These are phyloP conservation scores for Perca flavescens DNA, from an alignment of 2,113 vertebrate genomes.

Conservation along the genomic window DNA sequence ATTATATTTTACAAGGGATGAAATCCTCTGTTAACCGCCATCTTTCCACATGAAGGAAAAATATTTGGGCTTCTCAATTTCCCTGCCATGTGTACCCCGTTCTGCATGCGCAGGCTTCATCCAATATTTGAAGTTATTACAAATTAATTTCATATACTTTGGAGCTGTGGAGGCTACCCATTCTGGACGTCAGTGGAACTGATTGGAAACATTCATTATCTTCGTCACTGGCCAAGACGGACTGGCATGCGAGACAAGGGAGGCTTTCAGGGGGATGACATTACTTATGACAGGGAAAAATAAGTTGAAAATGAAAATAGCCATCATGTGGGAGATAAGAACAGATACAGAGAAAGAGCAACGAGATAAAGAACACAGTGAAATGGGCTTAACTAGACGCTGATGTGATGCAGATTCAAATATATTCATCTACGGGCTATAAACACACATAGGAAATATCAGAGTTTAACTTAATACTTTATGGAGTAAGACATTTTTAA, in stretches of 20 bases:
- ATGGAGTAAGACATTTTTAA: neutral
- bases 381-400: neutral
- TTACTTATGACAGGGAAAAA: constrained; percentile 30
- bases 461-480: neutral
- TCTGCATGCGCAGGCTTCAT: constrained; percentile 45
- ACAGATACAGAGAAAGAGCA: neutral
- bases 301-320: constrained; percentile 25
- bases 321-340: neutral
- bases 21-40: constrained; percentile 70
- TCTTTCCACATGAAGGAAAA: constrained; percentile 59
- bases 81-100: constrained; percentile 31
- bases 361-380: neutral
- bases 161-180: constrained; percentile 36
- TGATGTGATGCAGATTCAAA: neutral
- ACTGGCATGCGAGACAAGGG: neutral
- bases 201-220: constrained; percentile 63
- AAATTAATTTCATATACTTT: constrained; percentile 71
- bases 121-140: constrained; percentile 73
- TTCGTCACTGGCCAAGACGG: constrained; percentile 24
- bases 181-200: constrained; percentile 48
- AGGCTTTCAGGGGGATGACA: constrained; percentile 1
- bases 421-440: neutral
- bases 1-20: constrained; percentile 75
- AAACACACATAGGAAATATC: neutral
- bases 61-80: constrained; percentile 62